Evolutionary conservation across 2,888 invertebrate genomes (phyloP).

Genomic region (Lepidonotus clava): DNA sequence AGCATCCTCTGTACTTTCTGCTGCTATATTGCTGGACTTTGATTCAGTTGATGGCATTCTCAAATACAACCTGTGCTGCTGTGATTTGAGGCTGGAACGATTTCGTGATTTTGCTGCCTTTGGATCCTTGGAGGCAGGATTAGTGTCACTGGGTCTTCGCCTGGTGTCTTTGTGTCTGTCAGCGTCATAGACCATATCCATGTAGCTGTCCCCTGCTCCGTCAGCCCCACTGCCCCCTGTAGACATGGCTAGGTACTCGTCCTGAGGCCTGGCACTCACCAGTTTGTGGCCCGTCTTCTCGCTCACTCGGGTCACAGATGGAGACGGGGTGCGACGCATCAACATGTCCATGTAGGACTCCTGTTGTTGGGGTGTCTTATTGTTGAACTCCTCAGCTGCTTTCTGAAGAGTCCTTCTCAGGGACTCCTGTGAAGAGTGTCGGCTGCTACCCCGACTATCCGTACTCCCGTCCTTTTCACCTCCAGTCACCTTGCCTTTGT

Average conservation of each 20-base stretch:
- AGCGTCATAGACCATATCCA: slow-evolving; percentile 26
- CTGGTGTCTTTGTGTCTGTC: neutral
- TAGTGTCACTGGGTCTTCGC: neutral
- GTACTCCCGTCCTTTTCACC: slow-evolving; percentile 66
- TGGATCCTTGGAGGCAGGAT: neutral
- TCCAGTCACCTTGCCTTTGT: slow-evolving; percentile 21
- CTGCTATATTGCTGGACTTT: neutral
- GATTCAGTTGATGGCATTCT: slow-evolving; percentile 17
- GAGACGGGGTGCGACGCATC: slow-evolving; percentile 29
- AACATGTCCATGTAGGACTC: slow-evolving; percentile 35
- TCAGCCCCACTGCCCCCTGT: neutral
- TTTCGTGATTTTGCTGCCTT: neutral
- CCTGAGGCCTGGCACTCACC: neutral
- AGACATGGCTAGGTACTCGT: slow-evolving; percentile 33
- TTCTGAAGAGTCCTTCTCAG: slow-evolving; percentile 32
- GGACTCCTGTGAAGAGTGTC: slow-evolving; percentile 56
- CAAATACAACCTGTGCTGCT: neutral
- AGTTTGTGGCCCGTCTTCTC: neutral
- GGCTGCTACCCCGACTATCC: slow-evolving; percentile 71
- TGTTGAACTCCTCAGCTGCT: slow-evolving; percentile 50
- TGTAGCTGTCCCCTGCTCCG: neutral
- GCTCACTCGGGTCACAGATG: neutral
- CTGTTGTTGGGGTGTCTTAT: neutral
- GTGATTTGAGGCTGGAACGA: slow-evolving; percentile 19
- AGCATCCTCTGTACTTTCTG: neutral